Evolutionary conservation across 2,797 vertebrate species (phyloP).

Genomic region (Scyliorhinus canicula): DNA sequence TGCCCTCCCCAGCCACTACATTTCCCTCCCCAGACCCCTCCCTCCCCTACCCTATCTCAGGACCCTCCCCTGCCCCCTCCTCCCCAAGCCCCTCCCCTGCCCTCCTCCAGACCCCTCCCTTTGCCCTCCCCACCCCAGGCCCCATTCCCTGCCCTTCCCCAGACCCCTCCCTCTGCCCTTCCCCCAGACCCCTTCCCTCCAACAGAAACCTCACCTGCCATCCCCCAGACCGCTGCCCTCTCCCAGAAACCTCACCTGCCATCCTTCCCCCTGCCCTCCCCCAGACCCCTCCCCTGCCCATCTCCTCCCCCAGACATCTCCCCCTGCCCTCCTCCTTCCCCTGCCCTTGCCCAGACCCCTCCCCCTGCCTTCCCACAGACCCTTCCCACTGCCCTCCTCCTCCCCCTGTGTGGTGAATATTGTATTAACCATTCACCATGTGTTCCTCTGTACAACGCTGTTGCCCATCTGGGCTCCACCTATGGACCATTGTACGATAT

Average conservation of each 20-base stretch:
- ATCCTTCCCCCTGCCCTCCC: background rate
- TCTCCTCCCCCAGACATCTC: background rate
- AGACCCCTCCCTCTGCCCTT: too few species aligned
- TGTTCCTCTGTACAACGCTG: too few species aligned
- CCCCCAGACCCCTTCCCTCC: accelerated
- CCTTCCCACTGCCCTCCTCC: too few species aligned
- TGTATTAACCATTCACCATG: too few species aligned
- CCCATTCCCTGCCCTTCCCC: background rate
- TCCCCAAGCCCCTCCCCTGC: background rate
- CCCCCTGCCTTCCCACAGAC: too few species aligned
- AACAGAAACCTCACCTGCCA: accelerated
- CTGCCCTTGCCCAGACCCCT: too few species aligned
- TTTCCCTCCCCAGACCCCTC: background rate
- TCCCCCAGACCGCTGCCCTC: background rate
- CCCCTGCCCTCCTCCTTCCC: background rate
- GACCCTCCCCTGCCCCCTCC: background rate
- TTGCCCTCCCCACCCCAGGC: accelerated
- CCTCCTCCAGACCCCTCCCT: background rate
- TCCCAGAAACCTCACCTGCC: too few species aligned
- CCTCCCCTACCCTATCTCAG: background rate
- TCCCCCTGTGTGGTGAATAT: too few species aligned
- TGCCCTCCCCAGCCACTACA: accelerated
- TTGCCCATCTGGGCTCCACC: too few species aligned
- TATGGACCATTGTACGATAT: too few species aligned
- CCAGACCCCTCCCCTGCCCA: background rate